Evolutionary conservation across 2,888 invertebrate species (phyloP).

Genomic region (Napeogenes inachia): DNA sequence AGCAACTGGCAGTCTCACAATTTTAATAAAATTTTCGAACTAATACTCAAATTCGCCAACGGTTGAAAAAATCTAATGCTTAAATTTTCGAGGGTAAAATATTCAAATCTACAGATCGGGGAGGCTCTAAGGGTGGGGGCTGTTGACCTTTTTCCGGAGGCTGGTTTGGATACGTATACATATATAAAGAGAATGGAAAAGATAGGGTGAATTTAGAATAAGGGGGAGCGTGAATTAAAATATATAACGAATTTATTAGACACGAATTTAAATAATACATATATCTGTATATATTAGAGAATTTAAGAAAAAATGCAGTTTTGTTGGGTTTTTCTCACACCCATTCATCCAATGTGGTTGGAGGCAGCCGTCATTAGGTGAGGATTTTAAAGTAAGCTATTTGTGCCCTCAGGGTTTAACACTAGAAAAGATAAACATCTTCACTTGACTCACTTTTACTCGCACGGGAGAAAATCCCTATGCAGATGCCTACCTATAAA

Average conservation of each 20-base stretch:
- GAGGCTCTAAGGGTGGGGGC: constrained; percentile 49
- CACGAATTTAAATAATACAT: no score
- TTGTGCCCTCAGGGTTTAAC: background rate
- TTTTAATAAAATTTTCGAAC: constrained; percentile 11
- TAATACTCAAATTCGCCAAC: constrained; percentile 1
- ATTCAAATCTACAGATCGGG: constrained; percentile 69
- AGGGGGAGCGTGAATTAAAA: constrained; percentile 1
- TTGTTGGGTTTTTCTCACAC: no score
- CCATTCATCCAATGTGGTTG: no score
- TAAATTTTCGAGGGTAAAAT: constrained; percentile 54
- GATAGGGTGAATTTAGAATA: constrained; percentile 18
- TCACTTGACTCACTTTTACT: background rate
- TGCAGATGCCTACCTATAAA: no score
- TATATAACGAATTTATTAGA: background rate
- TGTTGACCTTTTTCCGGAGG: constrained; percentile 63
- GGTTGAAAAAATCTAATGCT: constrained; percentile 57
- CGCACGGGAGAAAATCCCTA: no score
- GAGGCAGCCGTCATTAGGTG: background rate
- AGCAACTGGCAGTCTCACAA: background rate
- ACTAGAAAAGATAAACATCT: constrained; percentile 6
- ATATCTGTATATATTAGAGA: no score
- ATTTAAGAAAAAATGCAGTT: no score
- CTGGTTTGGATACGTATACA: constrained; percentile 44
- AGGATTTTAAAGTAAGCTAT: no score
- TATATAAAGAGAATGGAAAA: constrained; percentile 32